Evolutionary conservation across 2,888 invertebrate species (phyloP).

Genomic region (Mimumesa dahlbomi): DNA sequence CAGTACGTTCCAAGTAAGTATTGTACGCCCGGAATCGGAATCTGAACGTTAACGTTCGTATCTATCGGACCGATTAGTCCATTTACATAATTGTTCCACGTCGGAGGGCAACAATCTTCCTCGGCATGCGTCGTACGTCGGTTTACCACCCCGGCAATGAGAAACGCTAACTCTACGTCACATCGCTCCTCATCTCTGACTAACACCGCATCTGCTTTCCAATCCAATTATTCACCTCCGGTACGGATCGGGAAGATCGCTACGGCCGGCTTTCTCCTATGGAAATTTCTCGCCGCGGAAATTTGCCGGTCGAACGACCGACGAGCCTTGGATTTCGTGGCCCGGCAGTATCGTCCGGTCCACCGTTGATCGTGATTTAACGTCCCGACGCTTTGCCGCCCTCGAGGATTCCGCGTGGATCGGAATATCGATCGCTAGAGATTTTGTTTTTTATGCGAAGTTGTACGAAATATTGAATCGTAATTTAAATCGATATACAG

Average conservation of each 20-base stretch:
- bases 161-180: constrained; percentile 56
- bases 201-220: constrained; percentile 60
- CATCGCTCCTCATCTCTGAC: constrained; percentile 55
- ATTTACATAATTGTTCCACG: constrained; percentile 32
- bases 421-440: too few relatives aligned
- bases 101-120: background rate
- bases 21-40: too few relatives aligned
- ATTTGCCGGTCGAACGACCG: background rate
- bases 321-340: background rate
- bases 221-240: constrained; percentile 58
- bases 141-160: constrained; percentile 29
- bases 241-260: background rate
- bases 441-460: too few relatives aligned
- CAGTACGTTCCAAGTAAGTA: too few relatives aligned
- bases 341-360: background rate
- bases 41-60: too few relatives aligned
- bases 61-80: constrained; percentile 17
- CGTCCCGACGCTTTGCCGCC: background rate
- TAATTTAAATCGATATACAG: too few relatives aligned
- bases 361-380: background rate
- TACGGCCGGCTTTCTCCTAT: background rate
- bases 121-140: constrained; percentile 4
- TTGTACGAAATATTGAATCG: too few relatives aligned
- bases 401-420: background rate
- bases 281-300: constrained; percentile 6